Evolutionary conservation across 2,113 vertebrate species (phyloP).

Genomic region (Rhabdornis inornatus): DNA sequence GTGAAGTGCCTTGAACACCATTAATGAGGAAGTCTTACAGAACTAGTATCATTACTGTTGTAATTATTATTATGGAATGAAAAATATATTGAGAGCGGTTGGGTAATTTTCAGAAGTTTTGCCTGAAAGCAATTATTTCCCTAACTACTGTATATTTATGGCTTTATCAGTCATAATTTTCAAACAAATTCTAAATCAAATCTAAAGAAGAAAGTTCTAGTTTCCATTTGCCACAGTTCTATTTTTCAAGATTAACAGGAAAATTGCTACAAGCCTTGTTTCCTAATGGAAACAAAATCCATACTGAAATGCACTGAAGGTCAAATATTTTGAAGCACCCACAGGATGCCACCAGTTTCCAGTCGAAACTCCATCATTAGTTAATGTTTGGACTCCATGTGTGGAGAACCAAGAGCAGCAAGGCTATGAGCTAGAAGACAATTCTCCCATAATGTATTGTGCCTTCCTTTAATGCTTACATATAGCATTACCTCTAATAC

Average conservation of each 20-base stretch:
- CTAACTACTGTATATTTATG: neutral
- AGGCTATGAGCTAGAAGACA: neutral
- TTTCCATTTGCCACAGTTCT: neutral
- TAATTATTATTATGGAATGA: neutral
- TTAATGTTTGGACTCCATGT: neutral
- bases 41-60: neutral
- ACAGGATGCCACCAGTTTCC: neutral
- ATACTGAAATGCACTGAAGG: neutral
- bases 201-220: neutral
- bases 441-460: neutral
- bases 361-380: neutral
- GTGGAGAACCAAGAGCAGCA: neutral
- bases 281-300: neutral
- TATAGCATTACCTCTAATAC: neutral
- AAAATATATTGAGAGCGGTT: neutral
- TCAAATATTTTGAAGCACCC: neutral
- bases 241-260: conserved; percentile 20
- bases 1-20: neutral
- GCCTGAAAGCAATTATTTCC: neutral
- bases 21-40: neutral
- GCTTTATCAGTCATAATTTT: conserved; percentile 20
- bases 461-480: neutral
- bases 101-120: conserved; percentile 25
- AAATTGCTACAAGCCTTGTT: neutral
- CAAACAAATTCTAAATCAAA: neutral